Evolutionary conservation across 2,888 invertebrate genomes (phyloP).

Genomic region (Halictus ligatus): DNA sequence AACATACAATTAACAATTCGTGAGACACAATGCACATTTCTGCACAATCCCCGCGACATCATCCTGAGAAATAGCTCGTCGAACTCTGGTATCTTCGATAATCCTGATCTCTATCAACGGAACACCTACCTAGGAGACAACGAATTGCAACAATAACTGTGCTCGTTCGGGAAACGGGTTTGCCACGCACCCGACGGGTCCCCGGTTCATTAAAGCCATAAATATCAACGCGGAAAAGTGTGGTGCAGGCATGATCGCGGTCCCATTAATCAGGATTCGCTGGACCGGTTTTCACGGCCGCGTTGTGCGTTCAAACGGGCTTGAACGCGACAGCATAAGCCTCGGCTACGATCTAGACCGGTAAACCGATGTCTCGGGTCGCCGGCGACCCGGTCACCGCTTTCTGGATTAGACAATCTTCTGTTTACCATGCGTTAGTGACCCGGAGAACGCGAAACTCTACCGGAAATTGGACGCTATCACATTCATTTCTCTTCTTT

Average conservation of each 20-base stretch:
- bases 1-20: background rate
- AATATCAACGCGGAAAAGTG: conserved; percentile 44
- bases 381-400: background rate
- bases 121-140: background rate
- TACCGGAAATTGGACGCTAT: background rate
- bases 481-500: background rate
- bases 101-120: background rate
- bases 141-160: background rate
- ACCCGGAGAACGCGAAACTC: too few relatives aligned
- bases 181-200: background rate
- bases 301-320: conserved; percentile 15
- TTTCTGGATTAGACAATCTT: background rate
- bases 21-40: background rate
- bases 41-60: background rate
- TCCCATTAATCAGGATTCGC: conserved; percentile 48
- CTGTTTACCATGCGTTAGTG: too few relatives aligned
- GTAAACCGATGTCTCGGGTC: conserved; percentile 40
- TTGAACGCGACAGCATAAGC: background rate
- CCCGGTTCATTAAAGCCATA: conserved; percentile 29
- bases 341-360: conserved; percentile 18
- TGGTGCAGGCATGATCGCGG: background rate
- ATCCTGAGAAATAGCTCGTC: background rate
- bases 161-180: background rate
- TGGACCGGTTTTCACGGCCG: conserved; percentile 47
- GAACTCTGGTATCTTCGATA: background rate